A percentile compares a stretch with the other conserved stretches of the same genome.
These are phyloP conservation scores for Acronicta psi DNA, from an alignment of 2,888 invertebrate species.

Conservation along the genomic window DNA sequence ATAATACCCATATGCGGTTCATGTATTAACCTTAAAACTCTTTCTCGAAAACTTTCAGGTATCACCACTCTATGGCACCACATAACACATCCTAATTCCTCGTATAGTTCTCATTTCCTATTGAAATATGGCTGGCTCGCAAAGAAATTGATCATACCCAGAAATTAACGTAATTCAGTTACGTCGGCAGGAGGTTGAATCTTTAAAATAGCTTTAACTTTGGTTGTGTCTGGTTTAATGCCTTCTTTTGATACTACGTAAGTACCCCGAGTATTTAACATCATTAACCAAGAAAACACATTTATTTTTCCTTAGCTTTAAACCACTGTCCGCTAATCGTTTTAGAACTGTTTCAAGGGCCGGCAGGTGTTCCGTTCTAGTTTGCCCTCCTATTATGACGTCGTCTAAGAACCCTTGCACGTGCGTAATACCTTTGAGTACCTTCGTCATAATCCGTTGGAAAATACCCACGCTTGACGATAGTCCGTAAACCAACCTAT, in stretches of 20 bases:
- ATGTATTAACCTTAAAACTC: neutral
- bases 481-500: constrained; percentile 9
- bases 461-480: no score
- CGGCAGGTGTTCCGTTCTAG: constrained; percentile 5
- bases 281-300: constrained; percentile 8
- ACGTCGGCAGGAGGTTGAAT: constrained; percentile 26
- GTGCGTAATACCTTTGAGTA: constrained; percentile 8
- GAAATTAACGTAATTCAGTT: no score
- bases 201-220: constrained; percentile 18
- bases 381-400: constrained; percentile 7
- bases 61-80: no score
- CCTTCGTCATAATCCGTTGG: no score
- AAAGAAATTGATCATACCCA: constrained; percentile 40
- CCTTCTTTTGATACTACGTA: constrained; percentile 7
- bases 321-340: constrained; percentile 1
- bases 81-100: constrained; percentile 41
- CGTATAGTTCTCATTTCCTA: constrained; percentile 42
- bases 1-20: constrained; percentile 7
- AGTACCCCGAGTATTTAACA: constrained; percentile 9
- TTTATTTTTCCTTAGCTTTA: constrained; percentile 11
- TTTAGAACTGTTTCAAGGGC: constrained; percentile 4
- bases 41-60: neutral
- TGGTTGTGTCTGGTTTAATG: constrained; percentile 5
- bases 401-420: constrained; percentile 17
- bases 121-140: constrained; percentile 42